Evolutionary conservation across 2,888 invertebrate genomes (phyloP), one percentile per base, ranked within the genome.

Genomic region (Agrotis clavis): DNA sequence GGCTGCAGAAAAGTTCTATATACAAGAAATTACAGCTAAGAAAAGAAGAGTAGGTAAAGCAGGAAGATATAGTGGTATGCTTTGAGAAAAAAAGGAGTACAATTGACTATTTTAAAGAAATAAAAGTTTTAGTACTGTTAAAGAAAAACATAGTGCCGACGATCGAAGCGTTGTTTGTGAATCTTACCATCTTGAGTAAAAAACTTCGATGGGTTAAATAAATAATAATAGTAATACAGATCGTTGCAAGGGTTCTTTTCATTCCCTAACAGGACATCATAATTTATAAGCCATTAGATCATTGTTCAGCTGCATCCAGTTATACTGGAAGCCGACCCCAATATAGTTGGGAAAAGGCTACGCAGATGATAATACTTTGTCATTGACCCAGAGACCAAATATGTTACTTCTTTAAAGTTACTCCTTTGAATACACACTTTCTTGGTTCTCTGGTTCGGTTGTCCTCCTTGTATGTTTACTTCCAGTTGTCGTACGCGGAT

Each of bases 401-500:
- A 47, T 19, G 0, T 16, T 21, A 4, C 14, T 30, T 5, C 5
- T 30, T n/a, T 30, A 30, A 30, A 30, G 4, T 30, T 2, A 30
- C 5, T 19, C 13, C 19, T 48, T 41, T 6, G 9, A 45, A 21
- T 25, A 25, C 45, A 53, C 45, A 25, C 30, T 47, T 57, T 13
- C 45, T 3, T 51, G n/a, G 41, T 25, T 54, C n/a, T 53, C 19
- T 30, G 54, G 68, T 60, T 41, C 64, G 41, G 67, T 70, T 35
- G 66, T 74, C 81, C 71, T 82, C 86, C 82, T 82, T 84, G 71
- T 60, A 4, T 0, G 1, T 30, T 81, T 94, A 25, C 92, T 65
- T 94, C 30, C 97, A 99, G 98, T 96, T 99, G 13, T 99, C 99
- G 18, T 99, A 99, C 94, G 99, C 99, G 7, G 99, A 99, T 93